Evolutionary conservation across 2,113 vertebrate genomes (phyloP).

Genomic region (Edolisoma coerulescens): DNA sequence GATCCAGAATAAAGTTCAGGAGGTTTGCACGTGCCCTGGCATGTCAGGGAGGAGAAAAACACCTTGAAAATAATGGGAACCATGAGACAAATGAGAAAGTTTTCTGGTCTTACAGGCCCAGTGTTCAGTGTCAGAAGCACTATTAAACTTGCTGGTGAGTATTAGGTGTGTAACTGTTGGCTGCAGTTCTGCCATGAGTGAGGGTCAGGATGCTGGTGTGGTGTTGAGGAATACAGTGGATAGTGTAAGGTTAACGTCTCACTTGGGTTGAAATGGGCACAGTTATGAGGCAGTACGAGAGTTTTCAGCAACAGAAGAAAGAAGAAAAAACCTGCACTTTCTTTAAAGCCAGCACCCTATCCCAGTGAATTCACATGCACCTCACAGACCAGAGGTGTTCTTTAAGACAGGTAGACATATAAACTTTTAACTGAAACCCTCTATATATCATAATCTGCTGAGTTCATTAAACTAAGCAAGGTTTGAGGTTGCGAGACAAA

Average conservation of each 20-base stretch:
- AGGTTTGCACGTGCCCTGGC: neutral
- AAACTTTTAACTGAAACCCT: neutral
- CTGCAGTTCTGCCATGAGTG: neutral
- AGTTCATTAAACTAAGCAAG: neutral
- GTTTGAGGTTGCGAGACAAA: neutral
- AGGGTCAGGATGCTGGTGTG: neutral
- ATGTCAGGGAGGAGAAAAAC: neutral
- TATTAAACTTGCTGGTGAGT: neutral
- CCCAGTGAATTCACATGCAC: neutral
- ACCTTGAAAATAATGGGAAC: neutral
- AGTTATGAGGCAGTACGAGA: neutral
- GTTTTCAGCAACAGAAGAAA: neutral
- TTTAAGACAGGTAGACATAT: fast-evolving
- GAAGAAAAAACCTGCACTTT: neutral
- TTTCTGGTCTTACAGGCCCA: neutral
- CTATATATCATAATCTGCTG: neutral
- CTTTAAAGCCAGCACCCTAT: neutral
- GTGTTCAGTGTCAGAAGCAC: neutral
- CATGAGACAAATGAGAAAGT: neutral
- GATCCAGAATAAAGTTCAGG: neutral
- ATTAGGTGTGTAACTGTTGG: neutral
- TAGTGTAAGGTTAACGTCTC: neutral
- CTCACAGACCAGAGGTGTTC: neutral
- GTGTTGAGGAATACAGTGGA: neutral
- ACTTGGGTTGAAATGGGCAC: neutral